These are phyloP conservation scores for Alligator mississippiensis DNA, from an alignment of 2,113 vertebrate species.

Conservation along the genomic window DNA sequence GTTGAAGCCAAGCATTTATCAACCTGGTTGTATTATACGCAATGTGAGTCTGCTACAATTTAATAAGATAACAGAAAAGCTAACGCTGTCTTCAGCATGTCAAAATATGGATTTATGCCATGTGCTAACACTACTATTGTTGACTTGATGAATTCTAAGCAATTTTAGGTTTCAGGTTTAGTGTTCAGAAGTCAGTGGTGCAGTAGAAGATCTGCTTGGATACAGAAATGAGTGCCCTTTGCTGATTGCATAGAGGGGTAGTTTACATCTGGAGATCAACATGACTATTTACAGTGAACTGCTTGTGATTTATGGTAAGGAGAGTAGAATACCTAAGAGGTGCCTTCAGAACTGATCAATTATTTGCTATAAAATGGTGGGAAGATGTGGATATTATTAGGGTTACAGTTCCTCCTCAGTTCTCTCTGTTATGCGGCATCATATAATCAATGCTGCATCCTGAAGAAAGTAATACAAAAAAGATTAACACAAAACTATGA, in stretches of 20 bases:
- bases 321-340: fast-evolving
- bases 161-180: conserved; percentile 16
- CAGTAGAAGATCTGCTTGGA: neutral
- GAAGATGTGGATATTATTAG: neutral
- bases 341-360: neutral
- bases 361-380: neutral
- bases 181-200: neutral
- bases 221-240: neutral
- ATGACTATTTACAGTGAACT: neutral
- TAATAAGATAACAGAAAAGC: conserved; percentile 67
- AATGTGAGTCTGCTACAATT: conserved; percentile 51
- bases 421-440: fast-evolving
- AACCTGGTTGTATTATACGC: conserved; percentile 34
- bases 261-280: neutral
- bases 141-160: conserved; percentile 48
- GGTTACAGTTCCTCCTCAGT: neutral
- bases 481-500: neutral
- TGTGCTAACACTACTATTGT: neutral
- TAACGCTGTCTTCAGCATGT: conserved; percentile 40
- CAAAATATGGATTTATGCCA: conserved; percentile 58
- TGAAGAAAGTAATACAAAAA: neutral
- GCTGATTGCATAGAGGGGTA: neutral
- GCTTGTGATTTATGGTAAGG: neutral
- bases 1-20: conserved; percentile 66
- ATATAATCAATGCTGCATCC: neutral